Evolutionary conservation across 2,888 invertebrate genomes (phyloP), one percentile per base, ranked within the genome.

Genomic region (Sesamia inferens): DNA sequence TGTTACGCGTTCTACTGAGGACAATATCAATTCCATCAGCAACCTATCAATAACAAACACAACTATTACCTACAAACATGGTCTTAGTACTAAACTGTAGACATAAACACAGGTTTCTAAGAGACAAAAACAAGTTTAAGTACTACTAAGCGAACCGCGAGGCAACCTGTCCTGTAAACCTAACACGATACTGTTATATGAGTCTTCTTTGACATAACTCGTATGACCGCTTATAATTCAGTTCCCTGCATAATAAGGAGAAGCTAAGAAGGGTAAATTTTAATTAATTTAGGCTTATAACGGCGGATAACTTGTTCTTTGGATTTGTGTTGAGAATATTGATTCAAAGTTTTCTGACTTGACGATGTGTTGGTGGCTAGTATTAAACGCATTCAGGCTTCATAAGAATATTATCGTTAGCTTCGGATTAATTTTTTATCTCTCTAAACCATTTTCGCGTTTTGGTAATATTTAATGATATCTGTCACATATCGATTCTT

Each of bases 131-230:
- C 81, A 71, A 71, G 81, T 84, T 81, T 67, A 63, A 69, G 76
- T 71, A 75, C 81, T 51, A 22, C 68, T 67, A 69, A 74, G 66
- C 68, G 31, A 31, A 31, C 31, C 31, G 31, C 31, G 62, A 74
- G 6, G 24, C 68, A 80, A 83, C 81, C 68, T 68, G 84, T 80
- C 81, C 75, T 84, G 84, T 71, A 84, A 81, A 71, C 81, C 84
- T 71, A 81, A 75, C 81, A 71, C 66, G 84, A 81, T 81, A 84
- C 84, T 81, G 81, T 80, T 81, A 81, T 61, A 67, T 47, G 59
- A 69, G 76, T 71, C 66, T 84, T 84, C 81, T 75, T 75, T 81
- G 69, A 81, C 66, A 59, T 63, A 84, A 71, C 76, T 84, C 31
- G 84, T 84, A 81, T 71, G 84, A 81, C 81, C 67, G 48, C 81